phyloP scores from a whole-genome alignment of 53 echinoderm and acorn worm species.

The Temnopleurus reevesii region DNA sequence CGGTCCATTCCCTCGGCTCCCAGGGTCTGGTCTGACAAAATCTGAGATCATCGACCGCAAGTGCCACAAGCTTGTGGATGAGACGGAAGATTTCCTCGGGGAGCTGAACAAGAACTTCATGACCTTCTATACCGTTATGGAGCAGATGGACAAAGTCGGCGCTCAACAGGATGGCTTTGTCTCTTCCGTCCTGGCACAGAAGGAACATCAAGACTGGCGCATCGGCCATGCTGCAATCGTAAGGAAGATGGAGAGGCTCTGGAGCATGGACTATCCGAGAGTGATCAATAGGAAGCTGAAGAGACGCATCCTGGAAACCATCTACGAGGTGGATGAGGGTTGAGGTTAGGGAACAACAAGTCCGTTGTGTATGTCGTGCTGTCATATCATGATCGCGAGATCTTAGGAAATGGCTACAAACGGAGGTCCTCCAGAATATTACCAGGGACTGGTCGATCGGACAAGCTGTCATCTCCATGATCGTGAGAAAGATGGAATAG shows the following conservation, averaged over 20 bases:
- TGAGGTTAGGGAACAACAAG: too few species aligned
- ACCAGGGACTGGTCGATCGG: too few species aligned
- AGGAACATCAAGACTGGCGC: neutral
- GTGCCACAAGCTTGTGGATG: neutral
- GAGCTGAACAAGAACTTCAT: conserved; percentile 35
- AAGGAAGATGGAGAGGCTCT: conserved; percentile 12
- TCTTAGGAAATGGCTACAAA: conserved; percentile 17
- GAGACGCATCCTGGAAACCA: neutral
- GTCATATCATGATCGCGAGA: too few species aligned
- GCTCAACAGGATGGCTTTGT: neutral
- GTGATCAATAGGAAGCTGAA: neutral
- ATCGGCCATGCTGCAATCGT: neutral
- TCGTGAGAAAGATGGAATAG: too few species aligned
- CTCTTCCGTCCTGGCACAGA: conserved; percentile 49
- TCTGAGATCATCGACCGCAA: conserved; percentile 15
- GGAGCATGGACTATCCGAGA: neutral
- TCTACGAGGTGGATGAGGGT: neutral
- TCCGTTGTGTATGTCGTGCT: too few species aligned
- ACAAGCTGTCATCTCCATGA: too few species aligned
- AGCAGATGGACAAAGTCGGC: conserved; percentile 32
- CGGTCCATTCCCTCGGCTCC: conserved; percentile 47
- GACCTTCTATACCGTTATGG: conserved; percentile 26
- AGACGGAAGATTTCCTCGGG: conserved; percentile 1
- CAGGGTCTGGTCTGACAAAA: conserved; percentile 29
- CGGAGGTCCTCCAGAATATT: conserved; percentile 33